Conservation (phyloP, 1,140 invertebrate genomes). For the Drosophila ohnishii region DNA sequence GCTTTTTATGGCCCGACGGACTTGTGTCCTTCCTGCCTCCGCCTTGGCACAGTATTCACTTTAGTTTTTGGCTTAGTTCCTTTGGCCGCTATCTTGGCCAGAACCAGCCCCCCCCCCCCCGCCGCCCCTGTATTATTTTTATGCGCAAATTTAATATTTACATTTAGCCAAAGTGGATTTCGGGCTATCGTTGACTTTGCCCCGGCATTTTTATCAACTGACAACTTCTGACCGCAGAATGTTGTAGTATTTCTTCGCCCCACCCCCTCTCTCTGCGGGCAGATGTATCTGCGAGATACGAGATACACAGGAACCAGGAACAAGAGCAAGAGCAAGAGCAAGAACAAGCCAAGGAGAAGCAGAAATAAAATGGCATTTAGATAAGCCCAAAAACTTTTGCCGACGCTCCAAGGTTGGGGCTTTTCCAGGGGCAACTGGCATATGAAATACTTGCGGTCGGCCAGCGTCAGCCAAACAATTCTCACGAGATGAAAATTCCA, state of each 20-base stretch:
- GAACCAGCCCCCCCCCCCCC: background rate
- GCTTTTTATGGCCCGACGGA: constrained; percentile 54
- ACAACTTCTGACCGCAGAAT: constrained; percentile 52
- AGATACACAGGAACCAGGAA: constrained; percentile 16
- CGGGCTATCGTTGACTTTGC: constrained; percentile 54
- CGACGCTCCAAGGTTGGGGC: background rate
- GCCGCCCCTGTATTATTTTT: constrained; percentile 60
- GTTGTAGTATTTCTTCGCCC: constrained; percentile 6
- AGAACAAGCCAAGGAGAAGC: constrained; percentile 27
- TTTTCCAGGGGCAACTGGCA: background rate
- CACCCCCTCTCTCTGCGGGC: background rate
- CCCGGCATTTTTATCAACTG: constrained; percentile 53
- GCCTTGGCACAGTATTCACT: constrained; percentile 40
- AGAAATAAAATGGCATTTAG: constrained; percentile 72
- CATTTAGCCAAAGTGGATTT: constrained; percentile 77
- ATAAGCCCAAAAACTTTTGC: constrained; percentile 62
- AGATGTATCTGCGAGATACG: constrained; percentile 48
- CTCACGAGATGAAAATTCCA: constrained; percentile 27
- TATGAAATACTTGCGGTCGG: constrained; percentile 29
- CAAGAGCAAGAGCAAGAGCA: constrained; percentile 4
- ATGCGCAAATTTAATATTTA: constrained; percentile 79
- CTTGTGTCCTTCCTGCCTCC: constrained; percentile 3
- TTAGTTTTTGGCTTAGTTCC: constrained; percentile 56
- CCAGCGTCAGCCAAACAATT: background rate
- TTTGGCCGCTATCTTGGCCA: constrained; percentile 13